Percentiles rank a stretch among this genome's conserved stretches.
Evolutionary conservation across 2,113 vertebrate species (phyloP).

Genomic region (Gallinago jamesoni): DNA sequence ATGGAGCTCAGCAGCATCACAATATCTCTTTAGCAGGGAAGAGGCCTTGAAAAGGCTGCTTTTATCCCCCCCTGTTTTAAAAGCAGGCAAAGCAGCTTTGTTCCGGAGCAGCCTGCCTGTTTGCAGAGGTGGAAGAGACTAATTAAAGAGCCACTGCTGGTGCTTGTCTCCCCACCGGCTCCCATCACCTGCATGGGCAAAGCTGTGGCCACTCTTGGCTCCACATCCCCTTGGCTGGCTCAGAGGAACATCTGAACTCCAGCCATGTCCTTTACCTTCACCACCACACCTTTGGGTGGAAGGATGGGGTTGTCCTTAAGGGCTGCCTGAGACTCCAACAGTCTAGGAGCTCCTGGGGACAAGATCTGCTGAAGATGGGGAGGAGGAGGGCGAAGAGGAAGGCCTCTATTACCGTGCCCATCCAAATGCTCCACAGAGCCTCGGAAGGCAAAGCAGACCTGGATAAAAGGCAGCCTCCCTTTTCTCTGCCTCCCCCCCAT

Average conservation of each 20-base stretch:
- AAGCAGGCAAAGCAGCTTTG: not conserved
- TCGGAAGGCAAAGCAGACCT: not conserved
- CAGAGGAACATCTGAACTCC: not conserved
- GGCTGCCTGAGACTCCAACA: not conserved
- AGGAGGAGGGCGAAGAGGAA: not conserved
- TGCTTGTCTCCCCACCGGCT: not conserved
- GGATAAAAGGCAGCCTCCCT: not conserved
- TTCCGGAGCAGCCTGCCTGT: not conserved
- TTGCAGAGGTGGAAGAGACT: not conserved
- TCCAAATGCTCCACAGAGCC: not conserved
- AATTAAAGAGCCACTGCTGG: not conserved
- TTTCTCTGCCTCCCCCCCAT: not conserved
- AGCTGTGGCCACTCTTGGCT: not conserved
- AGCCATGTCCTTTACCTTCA: not conserved
- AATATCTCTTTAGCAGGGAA: not conserved
- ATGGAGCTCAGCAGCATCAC: not conserved
- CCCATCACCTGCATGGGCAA: not conserved
- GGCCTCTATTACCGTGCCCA: not conserved
- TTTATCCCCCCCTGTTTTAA: slow-evolving; percentile 18
- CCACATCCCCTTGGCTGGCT: not conserved
- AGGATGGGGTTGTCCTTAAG: not conserved
- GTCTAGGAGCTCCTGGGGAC: not conserved
- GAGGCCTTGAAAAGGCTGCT: slow-evolving; percentile 18
- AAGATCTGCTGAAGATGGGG: not conserved
- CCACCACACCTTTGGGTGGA: not conserved